Evolutionary conservation across 2,113 vertebrate genomes (phyloP).

Genomic region (Steatornis caripensis): DNA sequence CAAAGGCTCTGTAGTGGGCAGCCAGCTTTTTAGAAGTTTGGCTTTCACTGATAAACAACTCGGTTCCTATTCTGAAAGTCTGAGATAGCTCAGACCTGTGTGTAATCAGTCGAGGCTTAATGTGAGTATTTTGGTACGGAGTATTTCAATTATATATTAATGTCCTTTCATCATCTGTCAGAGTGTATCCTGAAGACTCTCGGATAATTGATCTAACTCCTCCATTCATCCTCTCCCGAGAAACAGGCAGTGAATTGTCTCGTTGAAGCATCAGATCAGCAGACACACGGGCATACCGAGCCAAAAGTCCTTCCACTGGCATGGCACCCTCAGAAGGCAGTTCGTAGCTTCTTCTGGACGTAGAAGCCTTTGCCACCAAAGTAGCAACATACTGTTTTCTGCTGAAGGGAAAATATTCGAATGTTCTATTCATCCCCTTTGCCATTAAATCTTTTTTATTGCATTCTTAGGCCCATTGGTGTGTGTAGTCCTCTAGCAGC

Average conservation of each 20-base stretch:
- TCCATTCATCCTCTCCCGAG: background rate
- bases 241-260: conserved; percentile 51
- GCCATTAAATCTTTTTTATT: conserved; percentile 19
- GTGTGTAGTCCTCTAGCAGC: background rate
- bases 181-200: conserved; percentile 47
- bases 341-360: background rate
- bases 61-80: conserved; percentile 45
- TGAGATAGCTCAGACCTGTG: conserved; percentile 61
- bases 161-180: conserved; percentile 71
- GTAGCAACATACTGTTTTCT: background rate
- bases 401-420: background rate
- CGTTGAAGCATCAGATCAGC: background rate
- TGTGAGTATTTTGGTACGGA: conserved; percentile 69
- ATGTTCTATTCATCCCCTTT: background rate
- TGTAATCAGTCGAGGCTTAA: conserved; percentile 73
- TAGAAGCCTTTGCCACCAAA: background rate
- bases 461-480: background rate
- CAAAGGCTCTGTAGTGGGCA: conserved; percentile 67
- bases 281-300: background rate
- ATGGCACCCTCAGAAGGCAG: background rate
- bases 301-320: background rate
- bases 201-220: conserved; percentile 10
- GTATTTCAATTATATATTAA: conserved; percentile 67
- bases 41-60: conserved; percentile 63
- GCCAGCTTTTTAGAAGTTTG: conserved; percentile 43